These are phyloP conservation scores for Clupea harengus DNA, from an alignment of 2,113 vertebrate genomes.

Conservation along the genomic window DNA sequence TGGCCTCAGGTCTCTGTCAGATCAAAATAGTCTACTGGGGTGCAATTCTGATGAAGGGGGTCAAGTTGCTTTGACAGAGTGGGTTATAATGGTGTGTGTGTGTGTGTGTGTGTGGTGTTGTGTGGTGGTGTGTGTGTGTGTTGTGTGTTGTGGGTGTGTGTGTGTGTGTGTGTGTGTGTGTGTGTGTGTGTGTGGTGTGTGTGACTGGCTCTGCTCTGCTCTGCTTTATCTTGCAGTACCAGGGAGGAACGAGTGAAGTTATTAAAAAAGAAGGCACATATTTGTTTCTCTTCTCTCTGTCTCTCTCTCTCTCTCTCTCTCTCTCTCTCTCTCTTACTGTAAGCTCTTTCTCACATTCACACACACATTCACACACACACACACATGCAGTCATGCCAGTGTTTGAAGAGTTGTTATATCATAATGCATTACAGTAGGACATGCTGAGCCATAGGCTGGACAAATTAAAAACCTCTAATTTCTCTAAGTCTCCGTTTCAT, in stretches of 20 bases:
- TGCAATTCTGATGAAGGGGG: constrained; percentile 11
- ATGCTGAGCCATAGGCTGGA: neutral
- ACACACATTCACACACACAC: constrained; percentile 6
- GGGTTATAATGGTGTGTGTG: constrained; percentile 8
- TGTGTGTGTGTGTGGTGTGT: neutral
- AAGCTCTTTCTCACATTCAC: neutral
- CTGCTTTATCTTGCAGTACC: too few species aligned
- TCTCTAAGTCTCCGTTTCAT: neutral
- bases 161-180: neutral
- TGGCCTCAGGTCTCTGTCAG: neutral
- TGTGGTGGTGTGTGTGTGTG: constrained; percentile 4
- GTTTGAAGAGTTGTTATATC: neutral
- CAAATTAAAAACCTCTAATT: neutral
- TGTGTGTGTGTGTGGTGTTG: constrained; percentile 4
- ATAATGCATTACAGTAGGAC: neutral
- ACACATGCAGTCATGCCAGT: neutral
- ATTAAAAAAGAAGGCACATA: neutral
- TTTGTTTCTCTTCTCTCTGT: neutral
- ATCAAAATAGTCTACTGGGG: neutral
- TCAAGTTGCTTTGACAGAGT: constrained; percentile 5
- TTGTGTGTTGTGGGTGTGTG: constrained; percentile 7
- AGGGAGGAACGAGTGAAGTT: neutral
- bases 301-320: constrained; percentile 5
- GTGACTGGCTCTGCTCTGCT: too few species aligned
- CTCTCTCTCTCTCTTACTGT: constrained; percentile 1